Conservation (phyloP, 2,888 invertebrate genomes). For the Rhimphoctona megacephalus region DNA sequence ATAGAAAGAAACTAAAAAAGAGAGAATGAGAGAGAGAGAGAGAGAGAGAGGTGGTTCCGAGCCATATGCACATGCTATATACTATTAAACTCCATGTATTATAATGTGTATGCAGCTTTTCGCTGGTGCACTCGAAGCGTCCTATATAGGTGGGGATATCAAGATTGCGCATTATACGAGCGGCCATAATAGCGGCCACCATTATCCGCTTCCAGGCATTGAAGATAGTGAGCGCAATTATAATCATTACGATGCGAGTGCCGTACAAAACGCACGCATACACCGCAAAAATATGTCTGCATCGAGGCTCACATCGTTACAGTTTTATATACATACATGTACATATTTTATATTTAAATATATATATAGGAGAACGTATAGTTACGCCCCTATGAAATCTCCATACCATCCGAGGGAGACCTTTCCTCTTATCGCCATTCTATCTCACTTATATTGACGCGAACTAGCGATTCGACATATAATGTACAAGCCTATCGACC, state of each 20-base stretch:
- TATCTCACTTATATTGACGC: slow-evolving; percentile 62
- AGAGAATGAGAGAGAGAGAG: not conserved
- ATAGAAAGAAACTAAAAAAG: not conserved
- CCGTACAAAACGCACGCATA: slow-evolving; percentile 63
- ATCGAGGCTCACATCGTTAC: slow-evolving; percentile 11
- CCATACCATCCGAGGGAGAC: slow-evolving; percentile 68
- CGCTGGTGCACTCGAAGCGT: slow-evolving; percentile 35
- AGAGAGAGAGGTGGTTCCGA: slow-evolving; percentile 31
- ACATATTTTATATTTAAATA: slow-evolving; percentile 32
- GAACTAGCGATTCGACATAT: slow-evolving; percentile 55
- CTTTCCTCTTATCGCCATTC: slow-evolving; percentile 56
- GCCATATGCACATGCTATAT: slow-evolving; percentile 28
- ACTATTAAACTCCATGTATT: slow-evolving; percentile 7
- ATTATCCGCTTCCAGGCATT: slow-evolving; percentile 81
- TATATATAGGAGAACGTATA: slow-evolving; percentile 47
- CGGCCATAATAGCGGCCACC: slow-evolving; percentile 81
- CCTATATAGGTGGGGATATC: slow-evolving; percentile 78
- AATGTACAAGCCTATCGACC: slow-evolving; percentile 15
- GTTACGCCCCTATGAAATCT: slow-evolving; percentile 76
- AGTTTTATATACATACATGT: not conserved
- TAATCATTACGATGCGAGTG: slow-evolving; percentile 79
- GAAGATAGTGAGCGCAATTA: slow-evolving; percentile 82
- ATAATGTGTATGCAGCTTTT: slow-evolving; percentile 11
- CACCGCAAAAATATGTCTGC: not conserved
- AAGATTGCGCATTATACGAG: slow-evolving; percentile 82